Conservation (phyloP, 2,888 invertebrate genomes). For the Mechanitis mazaeus region DNA sequence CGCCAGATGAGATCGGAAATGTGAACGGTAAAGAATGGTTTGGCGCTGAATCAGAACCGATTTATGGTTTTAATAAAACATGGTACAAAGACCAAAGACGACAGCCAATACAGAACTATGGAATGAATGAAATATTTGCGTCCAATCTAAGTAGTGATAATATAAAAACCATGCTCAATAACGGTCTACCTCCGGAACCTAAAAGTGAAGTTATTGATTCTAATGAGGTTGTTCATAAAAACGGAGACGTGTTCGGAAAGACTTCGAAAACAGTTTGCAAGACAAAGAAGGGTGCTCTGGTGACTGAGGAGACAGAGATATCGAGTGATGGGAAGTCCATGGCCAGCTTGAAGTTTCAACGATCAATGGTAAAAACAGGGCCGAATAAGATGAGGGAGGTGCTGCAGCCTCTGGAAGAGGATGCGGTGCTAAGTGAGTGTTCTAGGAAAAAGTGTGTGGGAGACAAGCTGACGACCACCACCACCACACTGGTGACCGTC, state of each 20-base stretch:
- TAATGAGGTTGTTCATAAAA: slow-evolving; percentile 57
- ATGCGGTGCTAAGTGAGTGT: slow-evolving; percentile 55
- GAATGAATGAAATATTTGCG: slow-evolving; percentile 60
- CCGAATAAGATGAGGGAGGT: slow-evolving; percentile 61
- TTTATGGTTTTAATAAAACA: slow-evolving; percentile 60
- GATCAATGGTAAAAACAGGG: slow-evolving; percentile 61
- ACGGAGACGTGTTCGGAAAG: slow-evolving; percentile 64
- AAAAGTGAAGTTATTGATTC: slow-evolving; percentile 56
- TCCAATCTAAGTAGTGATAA: slow-evolving; percentile 54
- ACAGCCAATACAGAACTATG: slow-evolving; percentile 66
- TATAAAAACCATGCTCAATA: slow-evolving; percentile 62
- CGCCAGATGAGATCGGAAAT: slow-evolving; percentile 50
- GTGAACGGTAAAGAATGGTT: slow-evolving; percentile 40
- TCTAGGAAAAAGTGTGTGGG: slow-evolving; percentile 61
- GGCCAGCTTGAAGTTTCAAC: slow-evolving; percentile 64
- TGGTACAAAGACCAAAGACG: slow-evolving; percentile 75
- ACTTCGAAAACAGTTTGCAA: slow-evolving; percentile 60
- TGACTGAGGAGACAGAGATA: slow-evolving; percentile 68
- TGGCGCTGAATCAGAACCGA: slow-evolving; percentile 57
- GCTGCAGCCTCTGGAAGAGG: slow-evolving; percentile 59
- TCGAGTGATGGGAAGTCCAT: slow-evolving; percentile 61
- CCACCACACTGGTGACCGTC: slow-evolving; percentile 66
- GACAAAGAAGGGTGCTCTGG: slow-evolving; percentile 62
- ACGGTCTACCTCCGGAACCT: slow-evolving; percentile 59
- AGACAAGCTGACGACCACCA: slow-evolving; percentile 62